Base-by-base conservation (phyloP, 2,113 vertebrate species). In the Tupaia tana region DNA sequence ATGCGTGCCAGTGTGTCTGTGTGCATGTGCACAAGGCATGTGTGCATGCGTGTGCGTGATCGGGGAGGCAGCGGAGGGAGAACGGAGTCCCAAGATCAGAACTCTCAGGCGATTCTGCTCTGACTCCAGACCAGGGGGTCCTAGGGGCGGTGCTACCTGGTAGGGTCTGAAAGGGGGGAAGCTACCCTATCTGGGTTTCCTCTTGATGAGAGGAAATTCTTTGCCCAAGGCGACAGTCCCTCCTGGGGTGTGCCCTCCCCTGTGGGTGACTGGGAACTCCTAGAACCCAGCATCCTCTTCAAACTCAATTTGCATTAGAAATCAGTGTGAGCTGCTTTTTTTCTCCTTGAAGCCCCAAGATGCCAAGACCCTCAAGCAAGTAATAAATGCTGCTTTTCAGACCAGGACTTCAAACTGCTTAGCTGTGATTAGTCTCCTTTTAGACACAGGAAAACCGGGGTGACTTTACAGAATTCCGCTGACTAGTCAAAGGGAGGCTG, bases 251-350 rank as follows among this genome's bases (percentile, higher is more conserved):
- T 27, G 86, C 58, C 85, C 81, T 96, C 83, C 29, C 69, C 73
- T 8, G 83, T 61, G 91, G 87, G 84, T 85, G 84, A 92, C 93
- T 3, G 16, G 25, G 63, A 86, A 83, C 69, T 77, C 87, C 24
- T 80, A 86, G 75, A 93, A 43, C 86, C 84, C 63, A 3, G 0
- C 0, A 73, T 16, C 84, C 80, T 94, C 96, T 94, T 81, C 95
- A 94, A 87, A 90, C 85, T 34, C 94, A 71, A 96, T 96, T 94
- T 97, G 95, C 95, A 96, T 93, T 75, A 88, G 85, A 97, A 98
- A 97, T 94, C 92, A 43, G 16, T 29, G 54, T 56, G 67, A 27
- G n/a, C 25, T 74, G 82, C 74, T 90, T 52, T n/a, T 15, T 31
- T 9, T 14, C 43, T 77, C 58, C 43, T 79, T 9, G 63, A 94